These are phyloP conservation scores for Aphelinus certus DNA, from an alignment of 1,140 invertebrate genomes.

Conservation along the genomic window DNA sequence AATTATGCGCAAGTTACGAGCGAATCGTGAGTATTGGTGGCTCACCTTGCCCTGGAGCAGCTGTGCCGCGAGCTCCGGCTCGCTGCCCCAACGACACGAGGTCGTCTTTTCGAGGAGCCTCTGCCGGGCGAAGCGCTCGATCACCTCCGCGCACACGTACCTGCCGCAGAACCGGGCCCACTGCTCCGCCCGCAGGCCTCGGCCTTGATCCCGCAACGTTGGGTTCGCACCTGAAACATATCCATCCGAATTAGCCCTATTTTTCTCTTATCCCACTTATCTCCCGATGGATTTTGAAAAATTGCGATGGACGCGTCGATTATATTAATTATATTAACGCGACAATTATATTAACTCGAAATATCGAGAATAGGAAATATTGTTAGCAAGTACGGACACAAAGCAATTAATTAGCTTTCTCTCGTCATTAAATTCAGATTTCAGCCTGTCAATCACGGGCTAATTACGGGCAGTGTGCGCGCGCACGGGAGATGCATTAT, in stretches of 20 bases:
- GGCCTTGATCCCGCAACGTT: conserved; percentile 75
- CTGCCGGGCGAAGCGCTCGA: conserved; percentile 75
- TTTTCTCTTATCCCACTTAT: background rate
- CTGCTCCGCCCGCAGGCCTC: conserved; percentile 78
- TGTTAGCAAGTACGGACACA: no score
- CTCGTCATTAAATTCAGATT: no score
- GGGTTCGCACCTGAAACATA: conserved; percentile 74
- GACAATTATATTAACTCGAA: no score
- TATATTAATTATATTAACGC: no score
- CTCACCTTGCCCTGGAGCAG: conserved; percentile 66
- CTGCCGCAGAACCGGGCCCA: conserved; percentile 83
- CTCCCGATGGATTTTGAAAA: background rate
- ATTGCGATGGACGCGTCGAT: no score
- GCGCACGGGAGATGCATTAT: no score
- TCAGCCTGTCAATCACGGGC: no score
- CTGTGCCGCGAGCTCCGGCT: conserved; percentile 67
- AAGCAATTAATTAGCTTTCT: no score
- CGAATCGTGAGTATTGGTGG: background rate
- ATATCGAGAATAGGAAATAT: no score
- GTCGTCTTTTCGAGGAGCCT: conserved; percentile 68
- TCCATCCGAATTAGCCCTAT: conserved; percentile 32
- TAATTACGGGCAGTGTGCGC: no score
- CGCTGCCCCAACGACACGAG: conserved; percentile 71
- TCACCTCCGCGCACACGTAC: conserved; percentile 78
- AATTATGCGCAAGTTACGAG: background rate